A percentile compares a stretch with the other conserved stretches of the same genome.
Evolutionary conservation across 2,113 vertebrate genomes (phyloP).

Genomic region (Heterotilapia buettikoferi): DNA sequence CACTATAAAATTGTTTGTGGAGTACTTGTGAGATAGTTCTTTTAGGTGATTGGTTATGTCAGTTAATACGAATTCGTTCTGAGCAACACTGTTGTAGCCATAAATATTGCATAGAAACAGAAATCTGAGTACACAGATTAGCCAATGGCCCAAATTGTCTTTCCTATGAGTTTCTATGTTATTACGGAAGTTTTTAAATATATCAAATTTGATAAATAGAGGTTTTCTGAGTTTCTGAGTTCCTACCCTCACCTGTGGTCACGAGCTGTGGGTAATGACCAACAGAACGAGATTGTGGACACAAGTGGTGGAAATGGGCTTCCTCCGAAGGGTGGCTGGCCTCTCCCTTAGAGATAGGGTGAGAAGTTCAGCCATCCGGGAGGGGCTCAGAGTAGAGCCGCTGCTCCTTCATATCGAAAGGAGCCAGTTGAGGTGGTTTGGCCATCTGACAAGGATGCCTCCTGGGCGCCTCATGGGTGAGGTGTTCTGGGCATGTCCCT

Average conservation of each 20-base stretch:
- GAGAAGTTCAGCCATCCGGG: too few relatives aligned
- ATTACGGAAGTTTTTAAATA: background rate
- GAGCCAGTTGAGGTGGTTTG: background rate
- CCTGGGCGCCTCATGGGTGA: background rate
- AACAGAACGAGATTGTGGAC: too few relatives aligned
- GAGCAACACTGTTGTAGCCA: background rate
- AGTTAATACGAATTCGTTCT: background rate
- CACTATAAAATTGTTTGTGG: background rate
- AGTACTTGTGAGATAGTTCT: background rate
- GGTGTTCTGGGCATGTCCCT: background rate
- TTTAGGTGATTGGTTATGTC: background rate
- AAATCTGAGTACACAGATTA: background rate
- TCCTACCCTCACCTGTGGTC: too few relatives aligned
- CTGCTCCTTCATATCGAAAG: background rate
- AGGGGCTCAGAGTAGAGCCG: too few relatives aligned
- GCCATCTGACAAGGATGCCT: accelerated
- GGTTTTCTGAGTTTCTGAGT: too few relatives aligned
- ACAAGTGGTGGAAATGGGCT: too few relatives aligned
- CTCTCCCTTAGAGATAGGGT: too few relatives aligned
- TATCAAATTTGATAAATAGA: too few relatives aligned
- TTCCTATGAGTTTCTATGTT: background rate
- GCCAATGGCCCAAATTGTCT: background rate
- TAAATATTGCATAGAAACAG: background rate
- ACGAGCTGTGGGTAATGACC: too few relatives aligned
- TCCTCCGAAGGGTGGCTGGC: too few relatives aligned